These are phyloP conservation scores for Megaleporinus macrocephalus DNA, from an alignment of 2,113 vertebrate genomes.

Conservation along the genomic window DNA sequence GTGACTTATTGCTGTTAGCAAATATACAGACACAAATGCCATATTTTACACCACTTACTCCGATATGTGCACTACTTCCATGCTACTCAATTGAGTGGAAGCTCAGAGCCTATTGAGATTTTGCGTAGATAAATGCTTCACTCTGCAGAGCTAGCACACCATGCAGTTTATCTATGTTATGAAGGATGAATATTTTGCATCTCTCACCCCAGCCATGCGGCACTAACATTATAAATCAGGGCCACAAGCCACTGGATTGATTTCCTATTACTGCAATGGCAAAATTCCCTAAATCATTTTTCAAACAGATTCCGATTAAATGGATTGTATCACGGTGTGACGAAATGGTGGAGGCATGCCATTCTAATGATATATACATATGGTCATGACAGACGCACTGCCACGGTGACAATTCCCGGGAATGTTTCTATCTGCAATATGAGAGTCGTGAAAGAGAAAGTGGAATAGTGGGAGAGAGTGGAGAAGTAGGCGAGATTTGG, in stretches of 20 bases:
- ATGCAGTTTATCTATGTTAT: slow-evolving; percentile 76
- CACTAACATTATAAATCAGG: slow-evolving; percentile 80
- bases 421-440: slow-evolving; percentile 69
- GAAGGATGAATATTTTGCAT: slow-evolving; percentile 76
- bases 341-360: slow-evolving; percentile 71
- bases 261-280: slow-evolving; percentile 66
- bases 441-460: slow-evolving; percentile 13
- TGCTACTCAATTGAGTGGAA: slow-evolving; percentile 63
- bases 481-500: background rate
- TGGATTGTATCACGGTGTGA: slow-evolving; percentile 82
- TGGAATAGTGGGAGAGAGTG: background rate
- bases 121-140: slow-evolving; percentile 75
- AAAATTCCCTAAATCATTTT: slow-evolving; percentile 78
- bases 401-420: slow-evolving; percentile 66
- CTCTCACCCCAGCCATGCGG: slow-evolving; percentile 71
- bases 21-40: slow-evolving; percentile 49
- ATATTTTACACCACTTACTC: slow-evolving; percentile 59
- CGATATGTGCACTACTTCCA: slow-evolving; percentile 58
- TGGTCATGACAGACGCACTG: slow-evolving; percentile 58
- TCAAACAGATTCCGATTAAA: slow-evolving; percentile 80
- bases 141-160: slow-evolving; percentile 68
- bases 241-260: slow-evolving; percentile 66
- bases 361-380: slow-evolving; percentile 73
- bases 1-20: slow-evolving; percentile 35
- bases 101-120: slow-evolving; percentile 67